phyloP scores from a whole-genome alignment of 2,113 vertebrate species.

The Lates calcarifer region DNA sequence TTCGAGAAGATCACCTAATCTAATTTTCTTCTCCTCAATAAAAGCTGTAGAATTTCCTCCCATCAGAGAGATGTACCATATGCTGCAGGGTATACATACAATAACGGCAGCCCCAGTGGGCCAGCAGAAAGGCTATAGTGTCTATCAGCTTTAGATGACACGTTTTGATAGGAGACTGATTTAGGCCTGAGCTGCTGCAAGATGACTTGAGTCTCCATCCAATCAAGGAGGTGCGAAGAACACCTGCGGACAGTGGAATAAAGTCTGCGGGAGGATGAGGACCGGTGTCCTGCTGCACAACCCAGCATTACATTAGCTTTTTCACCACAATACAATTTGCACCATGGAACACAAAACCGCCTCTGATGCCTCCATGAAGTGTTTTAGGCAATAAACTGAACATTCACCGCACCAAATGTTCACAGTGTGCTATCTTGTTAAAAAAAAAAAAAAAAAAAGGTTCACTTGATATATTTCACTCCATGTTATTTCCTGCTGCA shows the following conservation, averaged over 20 bases:
- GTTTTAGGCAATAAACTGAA: constrained; percentile 67
- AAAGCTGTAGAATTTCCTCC: constrained; percentile 64
- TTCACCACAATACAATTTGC: constrained; percentile 68
- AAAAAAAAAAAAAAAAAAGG: constrained; percentile 8
- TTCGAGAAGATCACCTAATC: constrained; percentile 67
- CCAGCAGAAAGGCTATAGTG: constrained; percentile 70
- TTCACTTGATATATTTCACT: constrained; percentile 49
- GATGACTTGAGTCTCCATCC: constrained; percentile 80
- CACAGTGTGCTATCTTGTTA: constrained; percentile 22
- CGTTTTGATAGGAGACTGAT: constrained; percentile 81
- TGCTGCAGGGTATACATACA: constrained; percentile 78
- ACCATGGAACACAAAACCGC: constrained; percentile 50
- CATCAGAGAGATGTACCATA: constrained; percentile 71
- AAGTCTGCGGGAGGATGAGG: constrained; percentile 72
- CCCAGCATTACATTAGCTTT: constrained; percentile 70
- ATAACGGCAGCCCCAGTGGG: constrained; percentile 67
- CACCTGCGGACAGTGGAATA: constrained; percentile 82
- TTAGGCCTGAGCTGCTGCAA: constrained; percentile 73
- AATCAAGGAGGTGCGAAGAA: constrained; percentile 79
- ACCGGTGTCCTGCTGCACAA: constrained; percentile 58
- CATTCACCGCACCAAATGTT: constrained; percentile 57
- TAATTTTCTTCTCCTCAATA: constrained; percentile 71
- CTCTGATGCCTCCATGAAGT: constrained; percentile 66
- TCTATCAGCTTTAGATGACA: constrained; percentile 84
- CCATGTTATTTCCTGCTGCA: constrained; percentile 31